Conservation (phyloP, 2,797 vertebrate species). For the Syndactyla subalaris region DNA sequence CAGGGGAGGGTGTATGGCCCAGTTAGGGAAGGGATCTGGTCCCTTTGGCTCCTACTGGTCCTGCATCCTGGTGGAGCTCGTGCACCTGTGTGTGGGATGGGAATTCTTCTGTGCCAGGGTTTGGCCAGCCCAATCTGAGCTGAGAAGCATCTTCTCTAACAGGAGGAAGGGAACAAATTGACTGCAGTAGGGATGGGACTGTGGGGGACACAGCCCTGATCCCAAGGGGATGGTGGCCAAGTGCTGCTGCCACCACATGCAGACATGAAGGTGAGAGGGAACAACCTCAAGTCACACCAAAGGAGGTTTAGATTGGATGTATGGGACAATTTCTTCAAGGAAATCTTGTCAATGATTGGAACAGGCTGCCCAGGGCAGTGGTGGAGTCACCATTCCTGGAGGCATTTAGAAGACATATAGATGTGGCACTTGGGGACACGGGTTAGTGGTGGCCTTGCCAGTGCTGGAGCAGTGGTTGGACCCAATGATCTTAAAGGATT, state of each 20-base stretch:
- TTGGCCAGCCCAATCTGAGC: not conserved
- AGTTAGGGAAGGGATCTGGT: fast-evolving
- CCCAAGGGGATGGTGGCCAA: not conserved
- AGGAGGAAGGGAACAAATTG: not conserved
- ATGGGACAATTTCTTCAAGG: fast-evolving
- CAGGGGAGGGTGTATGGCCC: not conserved
- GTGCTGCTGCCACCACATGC: not conserved
- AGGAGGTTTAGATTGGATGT: fast-evolving
- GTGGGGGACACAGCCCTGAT: not conserved
- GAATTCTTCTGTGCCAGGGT: not conserved
- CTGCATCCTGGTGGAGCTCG: not conserved
- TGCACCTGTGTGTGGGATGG: fast-evolving
- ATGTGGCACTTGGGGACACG: not conserved
- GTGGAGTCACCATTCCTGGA: fast-evolving
- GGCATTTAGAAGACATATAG: fast-evolving
- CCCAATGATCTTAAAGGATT: not conserved
- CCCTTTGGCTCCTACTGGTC: not conserved
- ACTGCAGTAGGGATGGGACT: not conserved
- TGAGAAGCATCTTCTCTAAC: not conserved
- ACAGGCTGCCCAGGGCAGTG: not conserved
- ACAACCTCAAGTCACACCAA: fast-evolving
- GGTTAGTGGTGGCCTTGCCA: not conserved
- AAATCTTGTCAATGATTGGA: no score
- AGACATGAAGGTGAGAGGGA: fast-evolving
- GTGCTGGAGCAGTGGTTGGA: not conserved